phyloP scores from a whole-genome alignment of 2,888 invertebrate species.

The Drosophila acutilabella region DNA sequence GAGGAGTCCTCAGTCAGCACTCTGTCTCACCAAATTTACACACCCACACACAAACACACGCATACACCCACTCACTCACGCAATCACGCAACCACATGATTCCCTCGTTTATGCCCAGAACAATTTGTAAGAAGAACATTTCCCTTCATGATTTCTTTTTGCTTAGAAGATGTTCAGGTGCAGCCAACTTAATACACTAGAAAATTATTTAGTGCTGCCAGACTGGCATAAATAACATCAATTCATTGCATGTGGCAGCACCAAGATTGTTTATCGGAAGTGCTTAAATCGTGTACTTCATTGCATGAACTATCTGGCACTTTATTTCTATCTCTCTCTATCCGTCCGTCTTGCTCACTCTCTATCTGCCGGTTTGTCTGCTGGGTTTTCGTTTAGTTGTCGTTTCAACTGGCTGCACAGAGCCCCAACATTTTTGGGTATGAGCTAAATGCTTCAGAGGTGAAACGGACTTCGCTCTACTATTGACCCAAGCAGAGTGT shows the following conservation, averaged over 20 bases:
- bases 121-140: slow-evolving; percentile 2
- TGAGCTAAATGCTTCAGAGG: neutral
- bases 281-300: slow-evolving; percentile 12
- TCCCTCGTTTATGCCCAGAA: slow-evolving; percentile 9
- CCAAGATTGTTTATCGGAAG: neutral
- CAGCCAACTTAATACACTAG: slow-evolving; percentile 2
- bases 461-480: slow-evolving; percentile 14
- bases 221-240: slow-evolving; percentile 1
- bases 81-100: slow-evolving; percentile 9
- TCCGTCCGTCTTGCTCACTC: neutral
- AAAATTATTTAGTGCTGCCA: slow-evolving; percentile 9
- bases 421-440: neutral
- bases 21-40: slow-evolving; percentile 26
- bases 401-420: slow-evolving; percentile 25
- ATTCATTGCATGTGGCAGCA: slow-evolving; percentile 6
- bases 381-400: slow-evolving; percentile 1
- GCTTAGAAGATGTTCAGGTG: neutral
- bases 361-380: neutral
- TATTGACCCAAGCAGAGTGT: slow-evolving; percentile 53
- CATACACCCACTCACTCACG: neutral
- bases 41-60: slow-evolving; percentile 2
- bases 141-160: slow-evolving; percentile 9
- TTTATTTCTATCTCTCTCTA: neutral
- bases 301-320: slow-evolving; percentile 8
- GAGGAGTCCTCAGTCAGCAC: slow-evolving; percentile 39